Conservation (phyloP, 2,113 vertebrate genomes). For the Labrus mixtus region DNA sequence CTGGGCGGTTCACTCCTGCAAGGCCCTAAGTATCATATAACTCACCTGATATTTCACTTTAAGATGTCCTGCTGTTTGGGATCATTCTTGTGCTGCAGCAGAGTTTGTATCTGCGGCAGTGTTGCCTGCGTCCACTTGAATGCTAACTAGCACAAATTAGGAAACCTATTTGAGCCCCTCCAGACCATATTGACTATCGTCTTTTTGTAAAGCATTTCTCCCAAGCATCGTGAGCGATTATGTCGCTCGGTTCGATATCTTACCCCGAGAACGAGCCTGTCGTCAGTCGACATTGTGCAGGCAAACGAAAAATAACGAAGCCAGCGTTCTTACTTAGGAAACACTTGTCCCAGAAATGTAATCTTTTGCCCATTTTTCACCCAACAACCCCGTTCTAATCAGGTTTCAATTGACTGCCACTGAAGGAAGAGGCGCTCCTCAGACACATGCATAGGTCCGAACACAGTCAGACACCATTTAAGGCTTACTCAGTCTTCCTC, state of each 20-base stretch:
- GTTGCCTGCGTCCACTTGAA: slow-evolving; percentile 51
- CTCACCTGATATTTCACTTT: slow-evolving; percentile 58
- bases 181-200: slow-evolving; percentile 47
- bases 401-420: slow-evolving; percentile 81
- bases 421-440: slow-evolving; percentile 65
- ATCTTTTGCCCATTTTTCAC: slow-evolving; percentile 78
- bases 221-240: slow-evolving; percentile 56
- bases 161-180: slow-evolving; percentile 54
- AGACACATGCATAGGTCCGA: slow-evolving; percentile 73
- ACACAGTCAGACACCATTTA: slow-evolving; percentile 79
- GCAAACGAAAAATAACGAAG: slow-evolving; percentile 78
- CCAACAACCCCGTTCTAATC: slow-evolving; percentile 73
- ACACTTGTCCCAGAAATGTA: slow-evolving; percentile 77
- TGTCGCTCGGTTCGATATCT: slow-evolving; percentile 63
- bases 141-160: slow-evolving; percentile 44
- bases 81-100: slow-evolving; percentile 30
- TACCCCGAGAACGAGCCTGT: slow-evolving; percentile 72
- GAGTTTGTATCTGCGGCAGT: slow-evolving; percentile 12
- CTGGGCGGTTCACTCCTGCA: slow-evolving; percentile 38
- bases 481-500: slow-evolving; percentile 79
- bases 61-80: slow-evolving; percentile 53
- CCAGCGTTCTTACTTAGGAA: slow-evolving; percentile 76
- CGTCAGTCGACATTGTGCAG: slow-evolving; percentile 64
- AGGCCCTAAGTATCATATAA: slow-evolving; percentile 40
- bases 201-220: slow-evolving; percentile 42